Percentiles rank a stretch among this genome's conserved stretches.
phyloP scores from a whole-genome alignment of 2,888 invertebrate genomes.

The Octodonta nipae region DNA sequence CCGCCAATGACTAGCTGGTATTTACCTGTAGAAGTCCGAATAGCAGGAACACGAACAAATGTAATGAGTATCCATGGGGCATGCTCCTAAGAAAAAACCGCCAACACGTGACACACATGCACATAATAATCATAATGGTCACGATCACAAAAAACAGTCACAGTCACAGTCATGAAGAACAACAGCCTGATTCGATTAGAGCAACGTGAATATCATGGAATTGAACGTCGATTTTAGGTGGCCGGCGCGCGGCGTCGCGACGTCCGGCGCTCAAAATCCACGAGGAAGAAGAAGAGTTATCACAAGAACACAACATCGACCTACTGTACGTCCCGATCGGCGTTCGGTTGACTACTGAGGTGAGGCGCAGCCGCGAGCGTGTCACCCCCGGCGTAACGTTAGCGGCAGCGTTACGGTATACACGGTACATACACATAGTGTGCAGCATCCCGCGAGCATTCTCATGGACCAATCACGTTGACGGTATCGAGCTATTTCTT shows the following conservation, averaged over 20 bases:
- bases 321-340: not conserved
- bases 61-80: constrained; percentile 41
- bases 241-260: constrained; percentile 1
- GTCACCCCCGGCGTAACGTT: not conserved
- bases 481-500: not conserved
- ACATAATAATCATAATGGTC: not conserved
- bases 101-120: constrained; percentile 40
- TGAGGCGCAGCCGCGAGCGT: not conserved
- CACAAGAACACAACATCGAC: no score
- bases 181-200: no score
- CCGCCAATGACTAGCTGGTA: no score
- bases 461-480: constrained; percentile 1
- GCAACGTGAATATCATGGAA: no score
- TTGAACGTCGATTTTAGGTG: no score
- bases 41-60: constrained; percentile 36
- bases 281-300: no score
- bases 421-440: no score
- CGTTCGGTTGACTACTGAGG: constrained; percentile 1
- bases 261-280: no score
- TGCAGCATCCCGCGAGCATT: no score
- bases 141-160: no score
- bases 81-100: constrained; percentile 39
- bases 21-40: constrained; percentile 35
- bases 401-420: no score
- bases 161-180: no score